Conservation (phyloP, 1,140 invertebrate genomes). For the Lepeophtheirus salmonis region DNA sequence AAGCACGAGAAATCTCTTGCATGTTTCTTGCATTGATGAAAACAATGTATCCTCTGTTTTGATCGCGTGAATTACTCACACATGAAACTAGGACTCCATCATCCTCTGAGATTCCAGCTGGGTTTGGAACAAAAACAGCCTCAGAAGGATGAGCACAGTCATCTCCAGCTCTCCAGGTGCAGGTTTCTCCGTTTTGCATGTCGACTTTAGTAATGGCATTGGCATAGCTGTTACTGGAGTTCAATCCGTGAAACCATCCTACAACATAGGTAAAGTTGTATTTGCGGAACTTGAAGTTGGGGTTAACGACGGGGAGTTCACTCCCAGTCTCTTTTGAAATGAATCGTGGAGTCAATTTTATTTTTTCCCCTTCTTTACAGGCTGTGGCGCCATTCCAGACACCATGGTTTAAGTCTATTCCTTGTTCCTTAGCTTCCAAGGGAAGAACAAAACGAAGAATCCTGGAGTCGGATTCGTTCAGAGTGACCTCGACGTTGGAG, state of each 20-base stretch:
- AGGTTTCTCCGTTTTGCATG: conserved; percentile 1
- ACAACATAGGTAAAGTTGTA: conserved; percentile 2
- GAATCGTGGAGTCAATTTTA: too few species aligned
- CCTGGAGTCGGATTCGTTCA: too few species aligned
- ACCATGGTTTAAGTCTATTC: too few species aligned
- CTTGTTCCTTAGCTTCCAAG: too few species aligned
- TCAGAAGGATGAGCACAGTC: background rate
- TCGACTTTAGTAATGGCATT: conserved; percentile 6
- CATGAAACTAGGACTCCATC: background rate
- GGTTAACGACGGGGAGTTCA: background rate
- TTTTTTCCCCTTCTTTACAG: too few species aligned
- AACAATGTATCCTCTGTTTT: background rate
- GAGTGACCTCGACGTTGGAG: too few species aligned
- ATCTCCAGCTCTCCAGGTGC: background rate
- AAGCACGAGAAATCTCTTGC: background rate
- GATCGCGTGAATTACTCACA: background rate
- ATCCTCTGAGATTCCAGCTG: background rate
- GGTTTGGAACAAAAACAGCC: background rate
- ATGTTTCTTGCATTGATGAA: conserved; percentile 10
- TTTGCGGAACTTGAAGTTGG: background rate
- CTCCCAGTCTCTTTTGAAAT: too few species aligned
- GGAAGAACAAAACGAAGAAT: too few species aligned
- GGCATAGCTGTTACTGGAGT: conserved; percentile 2
- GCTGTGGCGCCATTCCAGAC: too few species aligned
- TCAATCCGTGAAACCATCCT: background rate